Conservation (phyloP, 2,888 invertebrate species). For the Selenia dentaria region DNA sequence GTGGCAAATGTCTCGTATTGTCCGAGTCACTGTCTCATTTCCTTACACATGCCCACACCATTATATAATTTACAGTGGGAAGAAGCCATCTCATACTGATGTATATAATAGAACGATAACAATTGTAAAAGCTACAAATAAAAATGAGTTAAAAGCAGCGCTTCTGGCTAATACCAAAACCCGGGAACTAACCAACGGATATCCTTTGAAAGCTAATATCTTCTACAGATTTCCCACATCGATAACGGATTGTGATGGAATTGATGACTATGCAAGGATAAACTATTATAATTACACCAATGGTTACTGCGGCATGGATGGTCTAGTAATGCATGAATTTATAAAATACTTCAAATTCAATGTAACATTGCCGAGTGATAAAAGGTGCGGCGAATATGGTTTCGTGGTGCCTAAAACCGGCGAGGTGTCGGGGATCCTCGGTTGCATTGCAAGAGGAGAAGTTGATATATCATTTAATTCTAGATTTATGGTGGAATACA, state of each 20-base stretch:
- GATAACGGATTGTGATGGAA: slow-evolving; percentile 41
- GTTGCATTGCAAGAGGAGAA: slow-evolving; percentile 41
- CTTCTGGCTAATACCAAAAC: slow-evolving; percentile 24
- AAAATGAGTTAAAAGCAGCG: slow-evolving; percentile 18
- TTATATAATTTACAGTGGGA: slow-evolving; percentile 42
- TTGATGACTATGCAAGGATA: slow-evolving; percentile 39
- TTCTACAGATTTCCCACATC: slow-evolving; percentile 57
- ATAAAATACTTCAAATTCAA: slow-evolving; percentile 48
- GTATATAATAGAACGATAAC: slow-evolving; percentile 51
- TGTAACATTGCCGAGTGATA: slow-evolving; percentile 29
- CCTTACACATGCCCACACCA: slow-evolving; percentile 48
- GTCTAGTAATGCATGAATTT: slow-evolving; percentile 51
- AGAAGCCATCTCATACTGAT: slow-evolving; percentile 26
- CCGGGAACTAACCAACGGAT: slow-evolving; percentile 39
- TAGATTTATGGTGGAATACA: slow-evolving; percentile 52
- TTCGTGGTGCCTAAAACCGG: slow-evolving; percentile 30
- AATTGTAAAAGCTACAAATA: slow-evolving; percentile 30
- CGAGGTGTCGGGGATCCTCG: slow-evolving; percentile 45
- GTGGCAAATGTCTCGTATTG: slow-evolving; percentile 47
- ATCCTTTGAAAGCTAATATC: slow-evolving; percentile 49
- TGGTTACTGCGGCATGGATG: slow-evolving; percentile 56
- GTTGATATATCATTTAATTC: slow-evolving; percentile 63
- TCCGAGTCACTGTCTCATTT: slow-evolving; percentile 41
- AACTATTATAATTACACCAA: slow-evolving; percentile 34
- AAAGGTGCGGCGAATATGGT: slow-evolving; percentile 40